phyloP scores from a whole-genome alignment of 2,797 vertebrate genomes.

The Acanthis flammea region DNA sequence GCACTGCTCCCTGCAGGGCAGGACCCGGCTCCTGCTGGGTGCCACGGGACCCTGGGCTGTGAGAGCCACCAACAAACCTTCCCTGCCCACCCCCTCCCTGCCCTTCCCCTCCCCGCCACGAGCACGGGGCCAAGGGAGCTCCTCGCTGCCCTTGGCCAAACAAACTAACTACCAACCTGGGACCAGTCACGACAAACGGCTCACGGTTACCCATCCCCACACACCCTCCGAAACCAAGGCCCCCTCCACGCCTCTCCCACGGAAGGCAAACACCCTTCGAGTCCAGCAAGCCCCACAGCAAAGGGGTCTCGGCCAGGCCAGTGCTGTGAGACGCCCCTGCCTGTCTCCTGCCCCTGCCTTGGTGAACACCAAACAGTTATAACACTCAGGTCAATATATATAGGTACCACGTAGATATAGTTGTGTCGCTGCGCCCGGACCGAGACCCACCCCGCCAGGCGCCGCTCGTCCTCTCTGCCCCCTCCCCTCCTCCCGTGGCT shows the following conservation, averaged over 20 bases:
- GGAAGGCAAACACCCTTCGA: neutral
- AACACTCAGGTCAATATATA: conserved; percentile 78
- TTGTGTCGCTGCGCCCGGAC: conserved; percentile 69
- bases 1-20: neutral
- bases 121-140: conserved; percentile 55
- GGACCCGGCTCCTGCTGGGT: neutral
- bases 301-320: neutral
- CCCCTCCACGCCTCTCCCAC: neutral
- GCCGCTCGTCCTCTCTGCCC: conserved; percentile 52
- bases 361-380: conserved; percentile 76
- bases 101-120: conserved; percentile 35
- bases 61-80: conserved; percentile 51
- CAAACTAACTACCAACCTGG: conserved; percentile 67
- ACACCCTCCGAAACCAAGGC: conserved; percentile 60
- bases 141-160: conserved; percentile 33
- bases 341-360: conserved; percentile 68
- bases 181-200: conserved; percentile 67
- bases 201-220: conserved; percentile 60
- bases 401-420: conserved; percentile 71
- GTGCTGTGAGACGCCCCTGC: conserved; percentile 26
- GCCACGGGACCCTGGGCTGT: neutral
- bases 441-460: conserved; percentile 68
- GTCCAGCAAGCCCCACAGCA: conserved; percentile 18
- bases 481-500: conserved; percentile 71
- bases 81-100: conserved; percentile 60